Evolutionary conservation across 2,113 vertebrate species (phyloP).

Genomic region (Zapus hudsonius): DNA sequence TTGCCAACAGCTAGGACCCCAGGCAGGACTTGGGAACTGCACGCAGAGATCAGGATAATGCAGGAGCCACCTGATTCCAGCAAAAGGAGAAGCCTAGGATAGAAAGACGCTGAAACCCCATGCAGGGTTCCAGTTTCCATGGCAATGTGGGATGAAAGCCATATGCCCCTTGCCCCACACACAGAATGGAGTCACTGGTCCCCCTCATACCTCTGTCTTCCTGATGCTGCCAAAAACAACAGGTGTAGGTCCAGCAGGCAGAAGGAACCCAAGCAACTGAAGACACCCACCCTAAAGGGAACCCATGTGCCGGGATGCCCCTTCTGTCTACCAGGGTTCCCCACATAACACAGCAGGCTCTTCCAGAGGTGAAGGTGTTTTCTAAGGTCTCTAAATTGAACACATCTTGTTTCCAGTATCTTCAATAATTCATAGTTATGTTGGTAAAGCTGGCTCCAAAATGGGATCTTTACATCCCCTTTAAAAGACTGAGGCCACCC

Average conservation of each 20-base stretch:
- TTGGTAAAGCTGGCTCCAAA: neutral
- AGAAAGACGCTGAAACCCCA: neutral
- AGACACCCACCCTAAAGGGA: neutral
- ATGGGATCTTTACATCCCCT: neutral
- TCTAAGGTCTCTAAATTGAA: neutral
- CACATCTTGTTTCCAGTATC: neutral
- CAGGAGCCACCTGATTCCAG: neutral
- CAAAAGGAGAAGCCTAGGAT: neutral
- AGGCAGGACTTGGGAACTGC: neutral
- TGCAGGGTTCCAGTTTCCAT: neutral
- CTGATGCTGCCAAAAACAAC: neutral
- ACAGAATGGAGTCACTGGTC: neutral
- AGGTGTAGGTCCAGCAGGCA: neutral
- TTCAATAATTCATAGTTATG: neutral
- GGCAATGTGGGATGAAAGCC: neutral
- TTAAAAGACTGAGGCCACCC: neutral
- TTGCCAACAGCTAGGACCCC: neutral
- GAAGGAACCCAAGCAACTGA: neutral
- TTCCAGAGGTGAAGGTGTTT: neutral
- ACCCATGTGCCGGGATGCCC: accelerated
- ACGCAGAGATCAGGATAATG: neutral
- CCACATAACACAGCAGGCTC: neutral
- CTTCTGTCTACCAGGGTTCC: neutral
- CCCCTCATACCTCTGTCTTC: neutral
- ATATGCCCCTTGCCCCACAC: neutral